Conservation (phyloP, 2,797 vertebrate genomes). For the Mormyrops attenuatus region DNA sequence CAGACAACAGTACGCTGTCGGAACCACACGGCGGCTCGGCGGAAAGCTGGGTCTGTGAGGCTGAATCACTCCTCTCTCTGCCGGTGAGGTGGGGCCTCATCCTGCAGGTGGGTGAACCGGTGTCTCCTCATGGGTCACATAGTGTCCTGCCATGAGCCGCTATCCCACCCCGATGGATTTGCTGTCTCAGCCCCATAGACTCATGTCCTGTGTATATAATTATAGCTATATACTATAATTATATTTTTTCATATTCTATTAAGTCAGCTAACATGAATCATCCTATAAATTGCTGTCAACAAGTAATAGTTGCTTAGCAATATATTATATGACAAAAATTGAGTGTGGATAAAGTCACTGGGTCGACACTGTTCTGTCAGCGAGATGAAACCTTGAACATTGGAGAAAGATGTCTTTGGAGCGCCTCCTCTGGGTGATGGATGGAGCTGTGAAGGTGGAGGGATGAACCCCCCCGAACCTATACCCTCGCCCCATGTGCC, state of each 20-base stretch:
- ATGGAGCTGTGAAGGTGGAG: constrained; percentile 63
- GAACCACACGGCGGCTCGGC: neutral
- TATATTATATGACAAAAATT: neutral
- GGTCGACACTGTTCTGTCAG: neutral
- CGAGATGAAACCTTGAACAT: neutral
- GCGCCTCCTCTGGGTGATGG: constrained; percentile 47
- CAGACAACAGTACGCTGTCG: neutral
- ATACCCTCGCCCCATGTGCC: constrained; percentile 26
- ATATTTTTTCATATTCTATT: neutral
- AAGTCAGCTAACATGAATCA: neutral
- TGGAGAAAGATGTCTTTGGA: too few relatives aligned
- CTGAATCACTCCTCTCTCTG: neutral
- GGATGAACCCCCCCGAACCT: constrained; percentile 42
- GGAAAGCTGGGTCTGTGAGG: neutral
- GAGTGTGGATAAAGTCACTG: neutral
- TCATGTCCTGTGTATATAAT: neutral
- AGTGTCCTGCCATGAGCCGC: neutral
- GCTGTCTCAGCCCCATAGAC: neutral
- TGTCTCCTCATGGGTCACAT: neutral
- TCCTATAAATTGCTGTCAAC: neutral
- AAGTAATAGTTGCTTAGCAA: neutral
- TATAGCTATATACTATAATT: neutral
- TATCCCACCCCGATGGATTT: neutral
- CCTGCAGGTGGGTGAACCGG: neutral
- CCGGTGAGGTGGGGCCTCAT: neutral